Evolutionary conservation across 2,888 invertebrate genomes (phyloP), one percentile per base, ranked within the genome.

Genomic region (Tribolium freemani): DNA sequence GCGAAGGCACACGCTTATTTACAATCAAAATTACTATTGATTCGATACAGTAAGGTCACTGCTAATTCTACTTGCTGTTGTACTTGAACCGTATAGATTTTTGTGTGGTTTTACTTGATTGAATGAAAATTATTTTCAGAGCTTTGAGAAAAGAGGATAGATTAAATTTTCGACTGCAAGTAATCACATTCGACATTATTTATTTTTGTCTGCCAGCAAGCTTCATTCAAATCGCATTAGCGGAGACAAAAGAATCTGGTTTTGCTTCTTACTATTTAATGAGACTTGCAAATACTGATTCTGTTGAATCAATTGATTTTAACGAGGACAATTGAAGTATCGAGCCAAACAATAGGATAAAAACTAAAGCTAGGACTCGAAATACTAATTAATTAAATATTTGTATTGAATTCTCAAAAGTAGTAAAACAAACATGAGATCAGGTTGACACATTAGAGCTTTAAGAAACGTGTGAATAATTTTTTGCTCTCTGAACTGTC

Each of bases 161-260:
- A 38, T 38, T 38, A n/a, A n/a, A 38, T 38, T 38, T 26, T 26
- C 26, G 26, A 5, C 8, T 38, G n/a, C 5, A 38, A 38, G 9
- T 38, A 38, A 38, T n/a, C 38, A 38, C 38, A 26, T 26, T 26
- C 26, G 26, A 26, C 5, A 38, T 8, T 38, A 38, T 38, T 38
- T 38, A 38, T 38, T 38, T 38, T n/a, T 30, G 63, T 63, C 63
- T 63, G 16, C 45, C 13, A 26, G 38, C 11, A 30, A 56, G 26
- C 5, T 51, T 16, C 51, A 31, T 63, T 63, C 31, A 63, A 46
- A 63, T 51, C 51, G 50, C 13, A 63, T 63, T 51, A 63, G 16
- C 1, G 13, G 30, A 50, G 50, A 63, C 63, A 63, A 63, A 51
- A 51, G 63, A 60, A 50, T 31, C 9, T 20, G 9, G 9, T 11